Evolutionary conservation across 2,797 vertebrate genomes (phyloP), one percentile per base, ranked within the genome.

Genomic region (Sebastes vulpes): DNA sequence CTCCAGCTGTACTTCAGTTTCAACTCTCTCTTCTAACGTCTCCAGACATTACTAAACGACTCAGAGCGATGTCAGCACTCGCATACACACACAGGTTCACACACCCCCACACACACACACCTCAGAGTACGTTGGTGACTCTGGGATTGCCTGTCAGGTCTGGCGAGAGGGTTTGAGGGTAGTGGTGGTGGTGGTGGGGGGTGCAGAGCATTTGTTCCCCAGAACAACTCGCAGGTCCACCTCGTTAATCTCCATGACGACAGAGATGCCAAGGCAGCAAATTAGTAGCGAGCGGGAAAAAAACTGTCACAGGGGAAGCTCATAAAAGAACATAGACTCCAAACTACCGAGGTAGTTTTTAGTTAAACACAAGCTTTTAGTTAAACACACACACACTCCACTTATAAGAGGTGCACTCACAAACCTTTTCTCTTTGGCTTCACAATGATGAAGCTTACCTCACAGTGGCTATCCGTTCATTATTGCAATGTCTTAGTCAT

Each of bases 201-300:
- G 53, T 28, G 72, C 46, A 54, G 68, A 84, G 68, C 72, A 18
- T 85, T 90, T 86, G 83, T 90, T 86, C 80, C 90, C 84, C 79
- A 87, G 86, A 89, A 92, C 91, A 79, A 89, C 92, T 90, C 83
- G 65, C 81, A 75, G 87, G 85, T 91, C 83, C 85, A 82, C 83
- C 93, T 95, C 91, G 86, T 96, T 96, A 94, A 95, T 96, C 94
- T 96, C 91, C 89, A 92, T 89, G 93, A 95, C 89, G 35, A 93
- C 93, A 91, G 91, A 87, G 88, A 88, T 92, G 93, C 94, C 88
- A 92, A 76, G 71, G 90, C 92, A 94, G 92, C 94, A 94, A 91
- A 90, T 92, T 90, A 91, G 82, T 38, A 61, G 58, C 16, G 10
- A 85, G 63, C 8, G 2, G 56, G 86, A 75, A 81, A 86, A 84